Evolutionary conservation across 2,797 vertebrate genomes (phyloP).

Genomic region (Notolabrus celidotus): DNA sequence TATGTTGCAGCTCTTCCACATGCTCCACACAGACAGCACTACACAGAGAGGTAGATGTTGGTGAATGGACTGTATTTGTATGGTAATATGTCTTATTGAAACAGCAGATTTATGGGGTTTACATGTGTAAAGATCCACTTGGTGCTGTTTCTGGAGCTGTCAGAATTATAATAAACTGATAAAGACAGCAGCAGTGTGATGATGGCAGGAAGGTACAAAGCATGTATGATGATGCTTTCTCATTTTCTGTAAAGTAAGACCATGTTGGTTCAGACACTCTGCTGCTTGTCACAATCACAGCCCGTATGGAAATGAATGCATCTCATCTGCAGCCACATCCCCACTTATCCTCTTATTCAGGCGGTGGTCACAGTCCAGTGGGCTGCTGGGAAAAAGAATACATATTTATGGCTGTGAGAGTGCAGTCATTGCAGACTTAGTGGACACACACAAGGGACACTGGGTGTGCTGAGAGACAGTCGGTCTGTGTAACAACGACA

Average conservation of each 20-base stretch:
- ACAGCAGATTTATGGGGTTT: not conserved
- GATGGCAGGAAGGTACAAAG: not conserved
- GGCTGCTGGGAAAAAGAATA: slow-evolving; percentile 59
- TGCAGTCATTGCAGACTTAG: slow-evolving; percentile 63
- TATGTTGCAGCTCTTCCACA: no score
- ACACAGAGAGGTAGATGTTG: not conserved
- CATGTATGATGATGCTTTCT: slow-evolving; percentile 2
- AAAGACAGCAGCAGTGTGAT: not conserved
- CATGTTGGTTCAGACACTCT: slow-evolving; percentile 8
- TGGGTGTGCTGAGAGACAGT: not conserved
- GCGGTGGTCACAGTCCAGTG: slow-evolving; percentile 59
- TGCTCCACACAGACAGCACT: no score
- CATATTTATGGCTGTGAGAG: slow-evolving; percentile 65
- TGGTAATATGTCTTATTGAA: not conserved
- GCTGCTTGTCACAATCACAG: not conserved
- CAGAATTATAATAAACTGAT: not conserved
- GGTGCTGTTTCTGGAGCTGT: not conserved
- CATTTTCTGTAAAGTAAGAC: slow-evolving; percentile 42
- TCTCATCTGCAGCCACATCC: slow-evolving; percentile 60
- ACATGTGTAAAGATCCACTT: not conserved
- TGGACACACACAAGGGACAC: slow-evolving; percentile 21
- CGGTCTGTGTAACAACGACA: not conserved
- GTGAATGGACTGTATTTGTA: not conserved
- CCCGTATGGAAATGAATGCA: slow-evolving; percentile 60
- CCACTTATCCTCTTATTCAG: slow-evolving; percentile 64